phyloP scores from a whole-genome alignment of 2,797 vertebrate species.

The Perodicticus potto region DNA sequence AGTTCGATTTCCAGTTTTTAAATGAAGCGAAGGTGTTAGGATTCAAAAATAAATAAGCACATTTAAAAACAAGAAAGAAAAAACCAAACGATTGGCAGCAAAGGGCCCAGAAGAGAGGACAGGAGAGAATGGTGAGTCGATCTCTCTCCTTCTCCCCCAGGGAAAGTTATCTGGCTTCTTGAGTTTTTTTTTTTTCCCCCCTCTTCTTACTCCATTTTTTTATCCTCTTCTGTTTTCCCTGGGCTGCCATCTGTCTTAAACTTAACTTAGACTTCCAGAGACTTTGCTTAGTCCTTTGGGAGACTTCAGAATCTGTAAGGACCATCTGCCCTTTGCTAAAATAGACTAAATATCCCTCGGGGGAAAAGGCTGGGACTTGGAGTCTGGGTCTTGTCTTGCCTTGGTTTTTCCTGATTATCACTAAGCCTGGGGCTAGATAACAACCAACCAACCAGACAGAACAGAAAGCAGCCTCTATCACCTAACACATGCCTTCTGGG shows the following conservation, averaged over 20 bases:
- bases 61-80: constrained; percentile 12
- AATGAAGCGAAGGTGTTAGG: background rate
- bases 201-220: background rate
- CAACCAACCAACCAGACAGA: background rate
- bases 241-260: background rate
- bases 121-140: background rate
- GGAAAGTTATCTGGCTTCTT: background rate
- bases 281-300: background rate
- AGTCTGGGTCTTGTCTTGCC: background rate
- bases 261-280: background rate
- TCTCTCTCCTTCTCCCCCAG: background rate
- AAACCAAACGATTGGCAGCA: background rate
- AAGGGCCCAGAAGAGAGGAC: background rate
- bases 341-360: background rate
- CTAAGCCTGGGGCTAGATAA: background rate
- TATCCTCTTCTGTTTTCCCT: background rate
- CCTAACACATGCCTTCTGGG: rapidly evolving
- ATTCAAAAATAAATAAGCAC: background rate
- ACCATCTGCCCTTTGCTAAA: background rate
- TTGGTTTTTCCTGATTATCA: background rate
- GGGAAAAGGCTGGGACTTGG: background rate
- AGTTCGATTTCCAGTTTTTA: background rate
- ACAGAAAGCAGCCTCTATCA: rapidly evolving
- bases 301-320: background rate
- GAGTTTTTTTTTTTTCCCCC: background rate